Evolutionary conservation across 2,797 vertebrate genomes (phyloP), one percentile per base, ranked within the genome.

Genomic region (Scomberomorus guttatus): DNA sequence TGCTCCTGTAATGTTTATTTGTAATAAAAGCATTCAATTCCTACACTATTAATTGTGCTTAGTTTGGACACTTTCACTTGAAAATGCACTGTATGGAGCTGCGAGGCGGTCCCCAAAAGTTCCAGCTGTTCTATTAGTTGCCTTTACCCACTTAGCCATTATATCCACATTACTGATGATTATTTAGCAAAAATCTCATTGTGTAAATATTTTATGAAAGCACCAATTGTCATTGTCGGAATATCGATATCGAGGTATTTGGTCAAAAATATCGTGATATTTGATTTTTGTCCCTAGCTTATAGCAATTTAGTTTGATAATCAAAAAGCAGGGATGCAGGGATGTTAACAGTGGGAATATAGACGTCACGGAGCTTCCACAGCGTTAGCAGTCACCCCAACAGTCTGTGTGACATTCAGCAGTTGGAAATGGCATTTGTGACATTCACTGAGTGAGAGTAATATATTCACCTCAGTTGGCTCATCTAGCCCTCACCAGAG

Each of bases 321-420:
- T 79, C 63, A 74, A 78, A 77, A 85, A 77, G 60, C 61, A 5
- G 29, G 13, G 32, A 56, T 60, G 46, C 52, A 18, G 77, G 77
- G 72, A 78, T 79, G 64, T 79, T 78, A 84, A 77, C 84, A 62
- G 78, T 37, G 6, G 88, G 80, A 68, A 90, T 83, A 61, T 24
- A 89, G 89, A 87, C 59, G 69, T 91, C 87, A 79, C 24, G 34
- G 69, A 15, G 79, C 80, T 78, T 78, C 58, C 32, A 25, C 65
- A 10, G 82, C 27, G 71, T 89, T 86, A 77, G 84, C 75, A 86
- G 81, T 90, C 84, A 86, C 67, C 88, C 87, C 85, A 64, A 79
- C 85, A 78, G 86, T 82, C 85, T 61, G 46, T 5, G 79, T 92
- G 89, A 93, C 92, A 93, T 94, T 92, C 93, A 88, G 85, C 83